phyloP scores from a whole-genome alignment of 2,797 vertebrate genomes.

The Pitangus sulphuratus region DNA sequence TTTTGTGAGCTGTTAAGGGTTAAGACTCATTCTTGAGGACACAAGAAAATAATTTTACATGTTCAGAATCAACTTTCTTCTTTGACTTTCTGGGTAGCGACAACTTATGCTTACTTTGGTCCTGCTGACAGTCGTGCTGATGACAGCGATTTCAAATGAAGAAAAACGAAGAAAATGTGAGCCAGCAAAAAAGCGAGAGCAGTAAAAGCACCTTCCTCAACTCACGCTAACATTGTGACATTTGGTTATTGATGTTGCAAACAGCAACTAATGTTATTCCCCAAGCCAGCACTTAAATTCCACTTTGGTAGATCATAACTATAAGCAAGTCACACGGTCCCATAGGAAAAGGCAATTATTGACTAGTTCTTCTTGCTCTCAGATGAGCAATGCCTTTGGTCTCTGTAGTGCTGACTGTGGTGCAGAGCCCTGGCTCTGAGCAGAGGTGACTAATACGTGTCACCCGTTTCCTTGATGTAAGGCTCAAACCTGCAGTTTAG shows the following conservation, averaged over 20 bases:
- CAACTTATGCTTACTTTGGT: constrained; percentile 1
- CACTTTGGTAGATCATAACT: background rate
- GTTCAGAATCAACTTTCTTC: background rate
- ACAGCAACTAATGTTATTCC: background rate
- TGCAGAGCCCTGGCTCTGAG: background rate
- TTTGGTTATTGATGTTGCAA: constrained; percentile 4
- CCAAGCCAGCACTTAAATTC: constrained; percentile 7
- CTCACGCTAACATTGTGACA: background rate
- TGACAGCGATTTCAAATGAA: constrained; percentile 25
- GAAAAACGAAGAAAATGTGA: constrained; percentile 20
- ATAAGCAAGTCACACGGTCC: background rate
- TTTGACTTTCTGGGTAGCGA: background rate
- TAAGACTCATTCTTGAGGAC: background rate
- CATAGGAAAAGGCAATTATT: background rate
- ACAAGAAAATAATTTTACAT: background rate
- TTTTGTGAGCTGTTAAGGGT: background rate
- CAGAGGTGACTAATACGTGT: background rate
- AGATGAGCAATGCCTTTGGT: background rate
- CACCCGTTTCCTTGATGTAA: constrained; percentile 1
- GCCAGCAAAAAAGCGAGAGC: constrained; percentile 20
- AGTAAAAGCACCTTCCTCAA: background rate
- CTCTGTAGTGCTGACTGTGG: accelerated
- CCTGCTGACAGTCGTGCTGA: constrained; percentile 14
- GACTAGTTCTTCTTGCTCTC: background rate
- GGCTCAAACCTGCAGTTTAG: constrained; percentile 17